Evolutionary conservation across 2,113 vertebrate genomes (phyloP).

Genomic region (Odobenus rosmarus): DNA sequence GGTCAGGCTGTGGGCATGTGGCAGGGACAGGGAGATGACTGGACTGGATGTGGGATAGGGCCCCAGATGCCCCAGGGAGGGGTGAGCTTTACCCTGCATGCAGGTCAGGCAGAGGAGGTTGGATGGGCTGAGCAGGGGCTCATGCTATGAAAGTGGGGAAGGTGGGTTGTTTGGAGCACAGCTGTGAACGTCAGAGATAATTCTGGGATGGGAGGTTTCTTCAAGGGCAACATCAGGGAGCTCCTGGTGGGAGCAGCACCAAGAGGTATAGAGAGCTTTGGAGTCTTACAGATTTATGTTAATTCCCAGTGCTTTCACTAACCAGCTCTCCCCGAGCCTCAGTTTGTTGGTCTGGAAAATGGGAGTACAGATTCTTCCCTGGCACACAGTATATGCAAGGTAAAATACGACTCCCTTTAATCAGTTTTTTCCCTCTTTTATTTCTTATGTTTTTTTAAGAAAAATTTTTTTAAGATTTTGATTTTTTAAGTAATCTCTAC

Average conservation of each 20-base stretch:
- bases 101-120: not conserved
- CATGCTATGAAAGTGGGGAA: not conserved
- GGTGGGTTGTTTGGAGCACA: not conserved
- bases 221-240: not conserved
- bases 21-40: not conserved
- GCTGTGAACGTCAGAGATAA: not conserved
- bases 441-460: not conserved
- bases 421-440: not conserved
- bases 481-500: not conserved
- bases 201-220: not conserved
- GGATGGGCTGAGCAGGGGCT: not conserved
- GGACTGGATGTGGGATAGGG: not conserved
- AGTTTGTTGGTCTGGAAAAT: conserved; percentile 5
- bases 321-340: not conserved
- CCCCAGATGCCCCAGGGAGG: not conserved
- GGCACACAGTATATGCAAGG: not conserved
- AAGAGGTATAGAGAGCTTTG: not conserved
- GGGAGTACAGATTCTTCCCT: not conserved
- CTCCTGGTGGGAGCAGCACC: not conserved
- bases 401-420: not conserved
- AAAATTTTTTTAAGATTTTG: not conserved
- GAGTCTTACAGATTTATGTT: not conserved
- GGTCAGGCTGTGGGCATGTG: not conserved
- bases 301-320: not conserved
- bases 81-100: not conserved